These are phyloP conservation scores for Gambelia wislizenii DNA, from an alignment of 2,797 vertebrate species.

Conservation along the genomic window DNA sequence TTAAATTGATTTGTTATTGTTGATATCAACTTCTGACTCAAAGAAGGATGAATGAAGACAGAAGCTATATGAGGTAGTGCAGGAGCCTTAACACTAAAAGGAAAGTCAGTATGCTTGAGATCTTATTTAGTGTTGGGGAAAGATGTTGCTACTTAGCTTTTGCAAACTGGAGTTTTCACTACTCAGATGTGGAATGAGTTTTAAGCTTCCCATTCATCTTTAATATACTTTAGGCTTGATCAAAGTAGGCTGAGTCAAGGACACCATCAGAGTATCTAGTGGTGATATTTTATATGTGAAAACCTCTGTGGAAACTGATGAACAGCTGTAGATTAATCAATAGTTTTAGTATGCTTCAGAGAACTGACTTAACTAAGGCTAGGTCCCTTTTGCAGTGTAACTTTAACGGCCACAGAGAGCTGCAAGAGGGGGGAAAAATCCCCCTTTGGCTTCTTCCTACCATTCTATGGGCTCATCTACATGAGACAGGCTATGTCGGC, in stretches of 20 bases:
- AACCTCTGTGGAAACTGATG: background rate
- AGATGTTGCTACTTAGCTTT: slow-evolving; percentile 4
- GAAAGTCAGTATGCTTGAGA: background rate
- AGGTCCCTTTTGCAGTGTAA: background rate
- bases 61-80: slow-evolving; percentile 9
- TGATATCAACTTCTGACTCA: slow-evolving; percentile 2
- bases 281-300: background rate
- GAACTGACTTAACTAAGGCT: background rate
- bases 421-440: background rate
- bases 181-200: accelerated
- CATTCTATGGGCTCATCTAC: too few species aligned
- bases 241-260: accelerated
- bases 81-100: background rate
- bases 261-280: background rate
- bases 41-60: slow-evolving; percentile 16
- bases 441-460: background rate
- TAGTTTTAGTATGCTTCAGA: background rate
- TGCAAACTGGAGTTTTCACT: background rate
- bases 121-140: slow-evolving; percentile 18
- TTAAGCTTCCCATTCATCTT: background rate
- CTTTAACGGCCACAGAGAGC: background rate
- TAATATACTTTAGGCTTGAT: background rate
- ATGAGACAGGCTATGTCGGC: too few species aligned
- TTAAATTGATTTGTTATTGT: slow-evolving; percentile 50
- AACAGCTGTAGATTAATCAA: background rate